Evolutionary conservation across 2,888 invertebrate genomes (phyloP).

Genomic region (Tipula lateralis): DNA sequence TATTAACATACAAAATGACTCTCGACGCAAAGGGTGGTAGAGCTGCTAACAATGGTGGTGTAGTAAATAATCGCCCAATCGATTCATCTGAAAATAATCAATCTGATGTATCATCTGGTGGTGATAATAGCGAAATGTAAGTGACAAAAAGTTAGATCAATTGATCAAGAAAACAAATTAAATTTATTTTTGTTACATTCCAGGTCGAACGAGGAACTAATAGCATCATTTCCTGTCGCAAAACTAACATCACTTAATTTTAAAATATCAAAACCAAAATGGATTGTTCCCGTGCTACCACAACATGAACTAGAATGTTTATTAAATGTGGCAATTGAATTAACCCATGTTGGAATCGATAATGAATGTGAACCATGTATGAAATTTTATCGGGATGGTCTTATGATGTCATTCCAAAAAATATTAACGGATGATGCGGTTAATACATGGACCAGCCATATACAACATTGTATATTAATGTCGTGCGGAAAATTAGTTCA

Average conservation of each 20-base stretch:
- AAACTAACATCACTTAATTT: constrained; percentile 87
- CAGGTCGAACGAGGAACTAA: constrained; percentile 47
- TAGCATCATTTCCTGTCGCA: constrained; percentile 69
- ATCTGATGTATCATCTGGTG: constrained; percentile 37
- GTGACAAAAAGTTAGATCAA: neutral
- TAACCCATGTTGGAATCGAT: constrained; percentile 82
- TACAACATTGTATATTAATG: constrained; percentile 89
- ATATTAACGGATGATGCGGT: constrained; percentile 97
- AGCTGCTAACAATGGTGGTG: constrained; percentile 32
- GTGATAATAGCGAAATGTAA: constrained; percentile 36
- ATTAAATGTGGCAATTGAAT: constrained; percentile 80
- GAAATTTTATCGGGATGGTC: constrained; percentile 89
- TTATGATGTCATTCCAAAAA: constrained; percentile 92
- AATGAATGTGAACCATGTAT: constrained; percentile 85
- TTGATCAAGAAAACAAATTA: neutral
- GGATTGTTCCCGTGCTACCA: constrained; percentile 96
- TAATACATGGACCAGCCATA: constrained; percentile 95
- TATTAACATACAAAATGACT: constrained; percentile 40
- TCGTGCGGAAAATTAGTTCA: constrained; percentile 90
- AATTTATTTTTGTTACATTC: constrained; percentile 34
- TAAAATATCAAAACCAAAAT: constrained; percentile 91
- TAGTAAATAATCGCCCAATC: constrained; percentile 33
- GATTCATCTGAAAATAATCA: constrained; percentile 36
- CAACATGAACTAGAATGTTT: constrained; percentile 93
- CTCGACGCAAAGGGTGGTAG: constrained; percentile 47